Conservation (phyloP, 1,140 invertebrate genomes). For the Plectrocnemia conspersa region DNA sequence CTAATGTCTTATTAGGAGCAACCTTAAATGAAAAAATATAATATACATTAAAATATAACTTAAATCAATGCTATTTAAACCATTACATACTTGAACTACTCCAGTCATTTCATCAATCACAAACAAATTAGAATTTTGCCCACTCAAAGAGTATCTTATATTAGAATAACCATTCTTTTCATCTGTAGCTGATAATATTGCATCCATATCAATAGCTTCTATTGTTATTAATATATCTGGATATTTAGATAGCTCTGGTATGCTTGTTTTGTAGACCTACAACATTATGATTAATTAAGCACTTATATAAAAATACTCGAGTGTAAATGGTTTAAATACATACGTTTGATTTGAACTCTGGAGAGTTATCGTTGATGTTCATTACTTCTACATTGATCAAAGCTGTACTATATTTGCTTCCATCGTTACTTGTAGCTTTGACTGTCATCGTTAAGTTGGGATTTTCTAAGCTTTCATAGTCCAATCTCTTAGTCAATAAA, state of each 20-base stretch:
- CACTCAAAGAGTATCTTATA: constrained; percentile 63
- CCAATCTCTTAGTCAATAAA: constrained; percentile 64
- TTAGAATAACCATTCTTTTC: constrained; percentile 61
- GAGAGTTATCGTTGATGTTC: constrained; percentile 78
- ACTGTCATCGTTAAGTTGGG: constrained; percentile 69
- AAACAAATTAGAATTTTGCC: constrained; percentile 68
- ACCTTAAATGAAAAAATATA: constrained; percentile 46
- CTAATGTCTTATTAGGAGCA: constrained; percentile 63
- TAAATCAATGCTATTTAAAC: too few species aligned
- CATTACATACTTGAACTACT: constrained; percentile 52
- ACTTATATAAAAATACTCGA: constrained; percentile 6
- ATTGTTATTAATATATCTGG: constrained; percentile 65
- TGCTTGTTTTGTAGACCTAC: constrained; percentile 62
- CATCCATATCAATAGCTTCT: constrained; percentile 67
- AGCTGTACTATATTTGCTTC: constrained; percentile 61
- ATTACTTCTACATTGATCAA: constrained; percentile 64
- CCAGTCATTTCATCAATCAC: constrained; percentile 64
- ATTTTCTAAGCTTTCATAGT: constrained; percentile 65
- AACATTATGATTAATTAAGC: constrained; percentile 26
- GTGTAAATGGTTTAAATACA: constrained; percentile 14
- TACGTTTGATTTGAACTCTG: constrained; percentile 64
- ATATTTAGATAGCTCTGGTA: constrained; percentile 65
- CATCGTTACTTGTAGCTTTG: constrained; percentile 64
- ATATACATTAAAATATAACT: constrained; percentile 1
- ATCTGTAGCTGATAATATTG: constrained; percentile 56